These are phyloP conservation scores for Lichenostomus cassidix DNA, from an alignment of 2,113 vertebrate species.

Conservation along the genomic window DNA sequence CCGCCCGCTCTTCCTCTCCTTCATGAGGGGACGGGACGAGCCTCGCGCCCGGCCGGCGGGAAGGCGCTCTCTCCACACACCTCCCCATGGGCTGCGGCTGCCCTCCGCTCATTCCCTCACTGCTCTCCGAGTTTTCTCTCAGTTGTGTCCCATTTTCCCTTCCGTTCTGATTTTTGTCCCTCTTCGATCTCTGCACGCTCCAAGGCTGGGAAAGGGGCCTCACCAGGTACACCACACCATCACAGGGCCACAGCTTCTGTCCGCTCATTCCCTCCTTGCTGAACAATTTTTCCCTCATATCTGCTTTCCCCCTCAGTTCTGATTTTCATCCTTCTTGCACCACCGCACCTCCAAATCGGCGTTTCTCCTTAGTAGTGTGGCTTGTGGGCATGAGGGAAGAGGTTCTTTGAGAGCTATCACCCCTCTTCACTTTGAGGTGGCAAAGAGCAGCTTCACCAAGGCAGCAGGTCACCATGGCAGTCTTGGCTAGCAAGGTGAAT, in stretches of 20 bases:
- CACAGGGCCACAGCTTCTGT: not conserved
- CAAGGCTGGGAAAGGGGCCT: not conserved
- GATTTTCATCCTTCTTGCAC: not conserved
- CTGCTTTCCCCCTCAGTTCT: not conserved
- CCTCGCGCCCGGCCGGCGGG: not conserved
- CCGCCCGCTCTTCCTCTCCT: not conserved
- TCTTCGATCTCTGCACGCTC: rapidly evolving
- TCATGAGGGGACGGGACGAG: not conserved
- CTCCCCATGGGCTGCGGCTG: not conserved
- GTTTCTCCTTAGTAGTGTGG: not conserved
- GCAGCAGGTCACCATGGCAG: not conserved
- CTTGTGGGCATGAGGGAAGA: rapidly evolving
- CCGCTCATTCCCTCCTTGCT: not conserved
- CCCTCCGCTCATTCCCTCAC: not conserved
- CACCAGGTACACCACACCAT: not conserved
- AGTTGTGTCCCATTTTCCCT: not conserved
- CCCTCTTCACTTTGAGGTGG: rapidly evolving
- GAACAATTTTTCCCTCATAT: not conserved
- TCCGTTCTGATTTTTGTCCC: not conserved
- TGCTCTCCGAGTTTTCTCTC: not conserved
- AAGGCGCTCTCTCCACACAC: not conserved
- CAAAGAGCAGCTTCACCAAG: not conserved
- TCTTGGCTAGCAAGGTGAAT: rapidly evolving
- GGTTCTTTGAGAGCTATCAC: rapidly evolving
- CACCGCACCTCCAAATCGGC: rapidly evolving